Conservation (phyloP, 2,113 vertebrate genomes). For the Indri indri region DNA sequence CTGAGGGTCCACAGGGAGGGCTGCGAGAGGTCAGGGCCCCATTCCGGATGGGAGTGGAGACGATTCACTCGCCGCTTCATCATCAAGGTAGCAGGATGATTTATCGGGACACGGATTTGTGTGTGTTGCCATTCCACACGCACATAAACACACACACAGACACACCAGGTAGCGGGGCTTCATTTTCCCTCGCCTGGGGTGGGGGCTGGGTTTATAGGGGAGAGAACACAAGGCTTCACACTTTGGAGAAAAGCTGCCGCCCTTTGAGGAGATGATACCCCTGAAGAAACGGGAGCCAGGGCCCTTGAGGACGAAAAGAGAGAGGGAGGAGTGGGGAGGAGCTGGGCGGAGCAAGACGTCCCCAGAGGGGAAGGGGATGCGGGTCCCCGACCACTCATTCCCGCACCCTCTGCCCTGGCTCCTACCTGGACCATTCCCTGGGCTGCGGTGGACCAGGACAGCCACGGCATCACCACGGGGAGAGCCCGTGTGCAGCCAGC, state of each 20-base stretch:
- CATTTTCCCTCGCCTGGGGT: not conserved
- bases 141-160: not conserved
- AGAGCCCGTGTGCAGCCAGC: not conserved
- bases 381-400: too few species aligned
- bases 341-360: too few species aligned
- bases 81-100: not conserved
- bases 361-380: too few species aligned
- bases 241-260: too few species aligned
- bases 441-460: not conserved
- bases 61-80: rapidly evolving
- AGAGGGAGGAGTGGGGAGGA: not conserved
- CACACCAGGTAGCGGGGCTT: not conserved
- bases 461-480: not conserved
- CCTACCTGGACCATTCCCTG: not conserved
- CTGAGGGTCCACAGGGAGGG: not conserved
- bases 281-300: not conserved
- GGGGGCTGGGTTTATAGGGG: not conserved
- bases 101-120: not conserved
- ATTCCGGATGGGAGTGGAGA: not conserved
- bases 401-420: not conserved
- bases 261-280: not conserved
- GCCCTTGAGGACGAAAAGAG: not conserved
- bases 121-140: not conserved
- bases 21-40: rapidly evolving
- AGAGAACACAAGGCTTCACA: not conserved